Evolutionary conservation across 2,113 vertebrate species (phyloP), one percentile per base, ranked within the genome.

Genomic region (Laticauda laticaudata): DNA sequence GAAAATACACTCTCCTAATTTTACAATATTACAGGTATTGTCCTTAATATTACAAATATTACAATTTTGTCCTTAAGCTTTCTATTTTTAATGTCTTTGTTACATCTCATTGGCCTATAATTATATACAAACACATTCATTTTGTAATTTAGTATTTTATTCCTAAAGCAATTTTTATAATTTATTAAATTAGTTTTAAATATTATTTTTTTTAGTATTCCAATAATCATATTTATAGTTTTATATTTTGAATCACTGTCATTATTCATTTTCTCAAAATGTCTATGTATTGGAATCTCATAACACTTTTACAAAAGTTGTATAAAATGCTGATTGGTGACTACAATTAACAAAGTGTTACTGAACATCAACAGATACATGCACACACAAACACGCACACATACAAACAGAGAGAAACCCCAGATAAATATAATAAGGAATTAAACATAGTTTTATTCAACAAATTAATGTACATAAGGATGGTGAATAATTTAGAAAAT

Each of bases 401-500:
- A 86, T 4, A 93, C 43, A 57, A 93, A 55, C 86, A 93, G 57
- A 88, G 3, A 57, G 45, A 91, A 91, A 91, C 95, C 93, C 94
- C 93, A 95, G 92, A 92, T 53, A 89, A 94, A 81, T 95, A 57
- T 95, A 96, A 95, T 90, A 95, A 89, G 93, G 96, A 96, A 96
- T 96, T 95, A 96, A 95, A 94, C 85, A 56, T 75, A 95, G 95
- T 96, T 96, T 96, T 94, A 96, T 95, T 94, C 75, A 95, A 93
- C 94, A 95, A 96, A 96, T 96, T 96, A 96, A 94, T 94, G 89
- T 91, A 93, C 89, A 86, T 92, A 95, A 94, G 95, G 95, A 96
- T 94, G 92, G 15, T 94, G 95, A 96, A 95, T 95, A 97, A 96
- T 95, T 95, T 95, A 90, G 95, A 95, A 96, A 94, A 95, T 96